Base-by-base conservation (phyloP, 2,797 vertebrate species). In the Lepus oiostolus region DNA sequence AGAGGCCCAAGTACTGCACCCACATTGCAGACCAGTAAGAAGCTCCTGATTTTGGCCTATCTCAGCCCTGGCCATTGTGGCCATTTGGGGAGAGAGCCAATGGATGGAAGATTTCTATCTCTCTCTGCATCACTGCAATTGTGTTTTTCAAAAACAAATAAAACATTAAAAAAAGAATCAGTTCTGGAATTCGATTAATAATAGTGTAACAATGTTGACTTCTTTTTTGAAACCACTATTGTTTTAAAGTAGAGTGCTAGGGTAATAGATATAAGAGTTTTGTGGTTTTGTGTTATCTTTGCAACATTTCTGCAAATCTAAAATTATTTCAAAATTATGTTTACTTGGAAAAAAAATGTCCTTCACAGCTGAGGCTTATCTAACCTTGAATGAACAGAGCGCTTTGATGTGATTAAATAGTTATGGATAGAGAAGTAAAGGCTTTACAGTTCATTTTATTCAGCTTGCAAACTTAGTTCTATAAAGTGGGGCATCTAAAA, bases 291-390 rank as follows among this genome's bases (percentile, higher is more conserved):
- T 76, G 72, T 90, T 79, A n/a, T 93, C 11, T 84, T 93, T 65
- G 26, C 16, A 75, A 6, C 19, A 65, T 54, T 90, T 90, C 9
- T 67, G 28, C 62, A 91, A 50, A 80, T 93, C 22, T 76, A 82
- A 84, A 63, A 54, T 92, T 93, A 54, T 92, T 93, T 30, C n/a
- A 94, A 80, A 75, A 92, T 85, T 76, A 24, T 38, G 22, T 68
- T 94, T 68, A 90, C 62, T 77, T 16, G 14, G 2, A 68, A 60
- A 52, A 52, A 47, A 60, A 85, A 38, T 11, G n/a, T 42, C 35
- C 87, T 93, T 42, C 5, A 42, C 24, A 32, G 54, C 47, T 35
- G 28, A 72, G 21, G 26, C 47, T 21, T 63, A 0, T 80, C 52
- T 54, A 82, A 77, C 58, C 28, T 72, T 89, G 92, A 82, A 77